A percentile compares a stretch with the other conserved stretches of the same genome.
phyloP scores from a whole-genome alignment of 2,888 invertebrate genomes.

The Gasteruption jaculator region DNA sequence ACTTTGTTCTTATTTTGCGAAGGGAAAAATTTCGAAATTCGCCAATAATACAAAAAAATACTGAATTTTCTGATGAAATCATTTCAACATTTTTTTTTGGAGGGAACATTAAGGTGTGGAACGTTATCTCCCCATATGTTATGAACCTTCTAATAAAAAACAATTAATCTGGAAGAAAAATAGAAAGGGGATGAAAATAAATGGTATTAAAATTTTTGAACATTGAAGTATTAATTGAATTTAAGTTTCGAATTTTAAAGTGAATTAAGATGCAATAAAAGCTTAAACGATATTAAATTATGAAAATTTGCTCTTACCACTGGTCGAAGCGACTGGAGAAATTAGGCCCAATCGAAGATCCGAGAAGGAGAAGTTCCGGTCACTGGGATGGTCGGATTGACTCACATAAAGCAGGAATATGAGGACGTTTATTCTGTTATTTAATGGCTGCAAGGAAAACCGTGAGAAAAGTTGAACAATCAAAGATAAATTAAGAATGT shows the following conservation, averaged over 20 bases:
- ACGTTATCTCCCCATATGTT: too few relatives aligned
- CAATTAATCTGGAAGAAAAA: too few relatives aligned
- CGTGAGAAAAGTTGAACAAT: too few relatives aligned
- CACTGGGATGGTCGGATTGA: constrained; percentile 34
- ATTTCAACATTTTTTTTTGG: too few relatives aligned
- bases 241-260: constrained; percentile 1
- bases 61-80: not conserved
- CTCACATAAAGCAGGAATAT: constrained; percentile 40
- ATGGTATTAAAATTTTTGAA: not conserved
- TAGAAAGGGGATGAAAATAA: too few relatives aligned
- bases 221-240: not conserved
- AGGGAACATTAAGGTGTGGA: too few relatives aligned
- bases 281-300: not conserved
- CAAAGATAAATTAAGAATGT: too few relatives aligned
- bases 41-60: not conserved
- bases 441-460: constrained; percentile 33
- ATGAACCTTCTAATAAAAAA: too few relatives aligned
- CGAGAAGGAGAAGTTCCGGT: constrained; percentile 37
- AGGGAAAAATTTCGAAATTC: too few relatives aligned
- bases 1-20: too few relatives aligned
- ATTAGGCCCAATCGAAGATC: constrained; percentile 39
- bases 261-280: not conserved
- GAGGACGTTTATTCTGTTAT: constrained; percentile 38
- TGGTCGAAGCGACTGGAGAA: constrained; percentile 38
- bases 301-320: constrained; percentile 31